phyloP scores from a whole-genome alignment of 2,797 vertebrate genomes.

The Linurgus olivaceus region DNA sequence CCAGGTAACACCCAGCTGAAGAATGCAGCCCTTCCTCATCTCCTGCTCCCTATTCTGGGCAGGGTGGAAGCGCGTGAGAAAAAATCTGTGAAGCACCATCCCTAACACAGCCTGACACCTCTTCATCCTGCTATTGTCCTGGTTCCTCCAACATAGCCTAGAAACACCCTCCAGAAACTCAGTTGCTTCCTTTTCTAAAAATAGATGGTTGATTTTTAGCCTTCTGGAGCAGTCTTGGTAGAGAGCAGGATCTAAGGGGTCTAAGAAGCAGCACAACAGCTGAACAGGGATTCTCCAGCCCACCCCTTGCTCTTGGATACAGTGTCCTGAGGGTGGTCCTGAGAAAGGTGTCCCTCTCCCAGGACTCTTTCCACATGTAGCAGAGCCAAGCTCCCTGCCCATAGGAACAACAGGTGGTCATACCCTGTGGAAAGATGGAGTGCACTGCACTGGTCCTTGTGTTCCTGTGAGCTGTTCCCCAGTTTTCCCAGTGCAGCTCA shows the following conservation, averaged over 20 bases:
- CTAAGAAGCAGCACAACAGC: neutral
- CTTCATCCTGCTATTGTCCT: conserved; percentile 60
- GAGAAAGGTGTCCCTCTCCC: neutral
- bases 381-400: neutral
- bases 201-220: neutral
- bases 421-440: neutral
- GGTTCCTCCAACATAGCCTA: neutral
- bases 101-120: neutral
- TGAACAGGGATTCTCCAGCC: neutral
- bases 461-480: neutral
- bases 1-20: neutral
- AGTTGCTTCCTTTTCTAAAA: conserved; percentile 42
- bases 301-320: neutral
- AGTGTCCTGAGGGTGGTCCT: neutral
- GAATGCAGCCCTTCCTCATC: neutral
- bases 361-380: neutral
- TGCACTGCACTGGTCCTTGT: neutral
- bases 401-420: fast-evolving
- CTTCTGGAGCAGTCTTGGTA: neutral
- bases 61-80: neutral
- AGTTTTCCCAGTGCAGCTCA: neutral
- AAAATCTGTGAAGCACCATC: neutral
- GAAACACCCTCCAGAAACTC: neutral
- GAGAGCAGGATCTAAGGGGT: fast-evolving
- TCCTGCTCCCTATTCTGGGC: neutral